These are phyloP conservation scores for Bufo gargarizans DNA, from an alignment of 2,113 vertebrate genomes.

Conservation along the genomic window DNA sequence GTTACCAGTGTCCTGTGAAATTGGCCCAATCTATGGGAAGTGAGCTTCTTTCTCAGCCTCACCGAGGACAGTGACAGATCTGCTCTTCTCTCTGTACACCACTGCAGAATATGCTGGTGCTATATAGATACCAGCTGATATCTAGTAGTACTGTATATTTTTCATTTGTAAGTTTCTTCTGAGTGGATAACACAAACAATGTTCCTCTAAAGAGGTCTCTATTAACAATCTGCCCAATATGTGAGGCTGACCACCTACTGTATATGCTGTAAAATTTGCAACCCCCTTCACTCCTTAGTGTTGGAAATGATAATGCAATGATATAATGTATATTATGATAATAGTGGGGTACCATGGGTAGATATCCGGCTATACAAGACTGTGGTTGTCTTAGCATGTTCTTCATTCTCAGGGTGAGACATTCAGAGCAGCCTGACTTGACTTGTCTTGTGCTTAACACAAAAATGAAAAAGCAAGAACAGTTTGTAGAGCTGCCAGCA, in stretches of 20 bases:
- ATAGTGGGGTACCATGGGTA: neutral
- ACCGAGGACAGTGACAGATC: neutral
- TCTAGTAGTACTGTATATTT: neutral
- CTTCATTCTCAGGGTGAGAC: neutral
- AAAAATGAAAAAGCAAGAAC: neutral
- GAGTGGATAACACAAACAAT: neutral
- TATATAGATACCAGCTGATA: neutral
- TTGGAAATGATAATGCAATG: neutral
- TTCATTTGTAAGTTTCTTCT: neutral
- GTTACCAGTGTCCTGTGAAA: neutral
- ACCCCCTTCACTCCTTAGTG: neutral
- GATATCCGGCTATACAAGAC: neutral
- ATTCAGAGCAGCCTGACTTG: conserved; percentile 7
- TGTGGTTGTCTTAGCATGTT: neutral
- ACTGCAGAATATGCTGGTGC: neutral
- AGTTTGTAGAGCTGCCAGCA: conserved; percentile 1
- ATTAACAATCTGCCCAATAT: conserved; percentile 10
- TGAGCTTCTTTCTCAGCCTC: neutral
- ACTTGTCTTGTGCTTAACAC: neutral
- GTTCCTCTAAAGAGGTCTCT: neutral
- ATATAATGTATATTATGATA: neutral
- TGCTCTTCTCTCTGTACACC: neutral
- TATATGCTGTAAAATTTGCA: neutral
- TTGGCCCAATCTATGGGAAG: neutral
- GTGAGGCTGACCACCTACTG: neutral